Evolutionary conservation across 2,888 invertebrate genomes (phyloP), one percentile per base, ranked within the genome.

Genomic region (Meteorus colon): DNA sequence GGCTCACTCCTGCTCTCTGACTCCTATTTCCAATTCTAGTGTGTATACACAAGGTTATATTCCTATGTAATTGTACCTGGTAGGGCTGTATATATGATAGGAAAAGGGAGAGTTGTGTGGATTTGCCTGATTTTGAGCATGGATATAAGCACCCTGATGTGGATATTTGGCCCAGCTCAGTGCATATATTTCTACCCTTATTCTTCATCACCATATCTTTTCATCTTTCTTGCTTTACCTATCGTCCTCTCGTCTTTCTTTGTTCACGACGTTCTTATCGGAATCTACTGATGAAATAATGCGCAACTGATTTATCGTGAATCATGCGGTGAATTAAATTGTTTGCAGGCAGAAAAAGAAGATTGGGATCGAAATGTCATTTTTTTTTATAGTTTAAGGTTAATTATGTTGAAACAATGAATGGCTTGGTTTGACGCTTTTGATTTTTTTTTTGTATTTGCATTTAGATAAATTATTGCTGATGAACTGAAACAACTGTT

Each of bases 1-100:
- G 74, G 74, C 73, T 60, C 63, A 29, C 67, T 67, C 77, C 51
- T 68, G 29, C 68, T 62, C 77, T 34, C 59, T 31, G 62, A 29
- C 62, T 45, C 65, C 45, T 69, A 31, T 19, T 29, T 45, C 65
- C 65, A 65, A 29, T 63, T 63, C n/a, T 31, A 63, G 27, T 19
- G 67, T 24, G 34, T 34, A n/a, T 63, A 60, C 27, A 29, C 60
- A 60, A 29, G 19, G 14, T 12, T 29, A 60, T 29, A 14, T 60
- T 16, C 4, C 3, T 48, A 48, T 48, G 16, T n/a, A 48, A 1
- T 48, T n/a, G 16, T 48, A 48, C 16, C n/a, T n/a, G 65, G 19
- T 16, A 66, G 41, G 34, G 24, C 41, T 31, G 37, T n/a, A 37
- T 41, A 1, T 41, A 2, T 41, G 41, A 41, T 29, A 69, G 29